phyloP scores from a whole-genome alignment of 2,888 invertebrate species.

The Acleris literana region DNA sequence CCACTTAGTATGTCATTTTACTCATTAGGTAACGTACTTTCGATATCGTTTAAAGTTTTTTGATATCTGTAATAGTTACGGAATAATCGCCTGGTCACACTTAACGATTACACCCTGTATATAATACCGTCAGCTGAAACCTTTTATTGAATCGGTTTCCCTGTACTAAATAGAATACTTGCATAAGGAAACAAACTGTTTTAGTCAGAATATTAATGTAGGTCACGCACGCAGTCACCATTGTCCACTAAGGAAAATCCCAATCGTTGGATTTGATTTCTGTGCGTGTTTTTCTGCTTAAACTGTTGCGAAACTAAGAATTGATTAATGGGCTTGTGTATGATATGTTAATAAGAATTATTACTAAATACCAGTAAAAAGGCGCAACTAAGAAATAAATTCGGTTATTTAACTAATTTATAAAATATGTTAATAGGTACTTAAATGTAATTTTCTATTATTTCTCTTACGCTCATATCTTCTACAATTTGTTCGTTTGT shows the following conservation, averaged over 20 bases:
- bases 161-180: conserved; percentile 13
- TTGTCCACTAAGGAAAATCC: conserved; percentile 33
- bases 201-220: conserved; percentile 31
- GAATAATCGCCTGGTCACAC: too few relatives aligned
- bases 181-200: conserved; percentile 24
- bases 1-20: too few relatives aligned
- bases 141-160: background rate
- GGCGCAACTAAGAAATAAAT: too few relatives aligned
- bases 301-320: conserved; percentile 15
- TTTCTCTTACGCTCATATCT: background rate
- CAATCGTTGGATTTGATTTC: conserved; percentile 15
- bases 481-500: background rate
- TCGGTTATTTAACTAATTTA: background rate
- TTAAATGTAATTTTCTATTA: background rate
- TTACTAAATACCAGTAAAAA: background rate
- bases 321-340: background rate
- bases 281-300: conserved; percentile 11
- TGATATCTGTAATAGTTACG: too few relatives aligned
- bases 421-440: background rate
- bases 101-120: too few relatives aligned
- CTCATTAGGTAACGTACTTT: too few relatives aligned
- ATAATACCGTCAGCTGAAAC: too few relatives aligned
- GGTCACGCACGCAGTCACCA: conserved; percentile 31
- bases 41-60: too few relatives aligned
- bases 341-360: background rate